phyloP scores from a whole-genome alignment of 2,888 invertebrate species.

The Lasioglossum leucozonium region DNA sequence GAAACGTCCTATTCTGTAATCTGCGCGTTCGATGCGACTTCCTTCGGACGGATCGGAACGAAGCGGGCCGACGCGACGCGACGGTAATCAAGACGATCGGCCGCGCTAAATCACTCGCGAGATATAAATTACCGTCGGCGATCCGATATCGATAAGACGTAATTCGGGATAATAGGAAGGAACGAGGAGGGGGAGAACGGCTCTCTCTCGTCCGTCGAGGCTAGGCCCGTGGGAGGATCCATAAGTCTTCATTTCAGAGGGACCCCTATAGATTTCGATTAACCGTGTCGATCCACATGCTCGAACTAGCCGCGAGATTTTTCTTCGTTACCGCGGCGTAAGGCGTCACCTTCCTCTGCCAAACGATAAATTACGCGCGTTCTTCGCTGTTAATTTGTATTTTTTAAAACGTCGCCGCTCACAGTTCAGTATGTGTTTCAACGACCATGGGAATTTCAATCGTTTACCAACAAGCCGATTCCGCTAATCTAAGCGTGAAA shows the following conservation, averaged over 20 bases:
- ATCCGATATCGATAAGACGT: slow-evolving; percentile 77
- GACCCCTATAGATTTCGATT: slow-evolving; percentile 76
- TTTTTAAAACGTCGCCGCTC: neutral
- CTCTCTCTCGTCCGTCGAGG: slow-evolving; percentile 3
- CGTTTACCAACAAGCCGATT: neutral
- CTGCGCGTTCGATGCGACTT: neutral
- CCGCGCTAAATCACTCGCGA: slow-evolving; percentile 69
- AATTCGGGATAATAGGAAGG: slow-evolving; percentile 74
- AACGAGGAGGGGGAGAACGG: slow-evolving; percentile 12
- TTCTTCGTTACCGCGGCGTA: slow-evolving; percentile 74
- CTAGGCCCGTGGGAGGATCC: slow-evolving; percentile 63
- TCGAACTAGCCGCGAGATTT: slow-evolving; percentile 63
- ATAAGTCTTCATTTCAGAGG: slow-evolving; percentile 76
- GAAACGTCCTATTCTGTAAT: neutral
- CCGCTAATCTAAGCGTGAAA: no score
- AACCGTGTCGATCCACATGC: slow-evolving; percentile 64
- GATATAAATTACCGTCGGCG: slow-evolving; percentile 74
- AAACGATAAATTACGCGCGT: neutral
- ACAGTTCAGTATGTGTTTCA: neutral
- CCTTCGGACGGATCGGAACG: neutral
- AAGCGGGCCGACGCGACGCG: neutral
- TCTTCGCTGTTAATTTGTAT: neutral
- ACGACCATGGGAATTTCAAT: neutral
- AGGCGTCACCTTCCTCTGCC: neutral
- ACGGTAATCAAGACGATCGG: slow-evolving; percentile 50